Conservation (phyloP, 2,797 vertebrate species). For the Sandelia bainsii region DNA sequence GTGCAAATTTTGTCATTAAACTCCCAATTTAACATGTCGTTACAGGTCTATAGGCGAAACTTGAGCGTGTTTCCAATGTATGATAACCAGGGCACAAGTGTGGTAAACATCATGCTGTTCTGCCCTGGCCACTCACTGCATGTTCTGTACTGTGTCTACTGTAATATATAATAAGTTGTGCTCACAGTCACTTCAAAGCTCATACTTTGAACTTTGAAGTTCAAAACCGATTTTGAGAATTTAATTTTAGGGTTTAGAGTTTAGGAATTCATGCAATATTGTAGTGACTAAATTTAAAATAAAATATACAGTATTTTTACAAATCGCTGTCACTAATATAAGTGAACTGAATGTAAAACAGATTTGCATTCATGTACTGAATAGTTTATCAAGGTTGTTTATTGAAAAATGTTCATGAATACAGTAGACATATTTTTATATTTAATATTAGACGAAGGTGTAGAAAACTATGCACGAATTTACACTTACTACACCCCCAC, state of each 20-base stretch:
- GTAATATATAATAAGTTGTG: constrained; percentile 2
- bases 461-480: constrained; percentile 23
- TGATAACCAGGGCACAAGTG: constrained; percentile 32
- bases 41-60: constrained; percentile 31
- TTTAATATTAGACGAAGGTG: neutral
- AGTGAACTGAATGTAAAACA: constrained; percentile 20
- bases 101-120: constrained; percentile 23
- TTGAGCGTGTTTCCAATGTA: constrained; percentile 45
- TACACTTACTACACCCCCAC: constrained; percentile 7
- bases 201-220: neutral
- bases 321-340: constrained; percentile 19
- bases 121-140: constrained; percentile 47
- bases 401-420: constrained; percentile 15
- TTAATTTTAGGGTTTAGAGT: constrained; percentile 1
- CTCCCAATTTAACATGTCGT: neutral
- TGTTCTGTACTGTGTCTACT: constrained; percentile 50
- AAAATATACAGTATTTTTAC: constrained; percentile 22
- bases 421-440: neutral
- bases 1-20: neutral
- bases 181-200: constrained; percentile 30
- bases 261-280: neutral
- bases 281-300: constrained; percentile 17
- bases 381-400: constrained; percentile 22
- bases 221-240: constrained; percentile 3
- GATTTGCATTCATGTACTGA: constrained; percentile 28